These are phyloP conservation scores for Caenorhabditis sinica DNA, from an alignment of 2,888 invertebrate species.

Conservation along the genomic window DNA sequence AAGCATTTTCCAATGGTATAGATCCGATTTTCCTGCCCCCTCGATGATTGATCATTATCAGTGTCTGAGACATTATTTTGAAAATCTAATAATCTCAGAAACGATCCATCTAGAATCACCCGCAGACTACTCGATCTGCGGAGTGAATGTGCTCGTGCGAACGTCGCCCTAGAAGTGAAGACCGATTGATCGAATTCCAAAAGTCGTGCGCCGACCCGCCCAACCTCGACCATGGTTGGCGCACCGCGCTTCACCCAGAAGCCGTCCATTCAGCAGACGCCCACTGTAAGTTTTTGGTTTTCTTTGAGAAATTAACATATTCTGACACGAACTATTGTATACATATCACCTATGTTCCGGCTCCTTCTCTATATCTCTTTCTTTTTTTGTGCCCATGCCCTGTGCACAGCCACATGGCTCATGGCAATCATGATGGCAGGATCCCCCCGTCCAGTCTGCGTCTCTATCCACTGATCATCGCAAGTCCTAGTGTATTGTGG, in stretches of 20 bases:
- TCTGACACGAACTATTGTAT: conserved; percentile 41
- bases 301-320: neutral
- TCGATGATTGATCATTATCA: neutral
- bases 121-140: conserved; percentile 40
- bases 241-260: conserved; percentile 98
- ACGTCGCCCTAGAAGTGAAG: conserved; percentile 30
- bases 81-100: conserved; percentile 31
- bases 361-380: conserved; percentile 43
- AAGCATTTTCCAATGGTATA: too few relatives aligned
- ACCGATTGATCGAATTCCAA: conserved; percentile 27
- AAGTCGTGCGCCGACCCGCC: conserved; percentile 58
- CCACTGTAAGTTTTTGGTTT: conserved; percentile 74
- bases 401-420: conserved; percentile 52
- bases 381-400: conserved; percentile 32
- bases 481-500: conserved; percentile 62
- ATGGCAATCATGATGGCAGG: conserved; percentile 56
- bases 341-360: conserved; percentile 47
- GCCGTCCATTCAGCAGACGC: conserved; percentile 95
- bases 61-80: neutral
- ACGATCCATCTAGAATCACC: conserved; percentile 46
- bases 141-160: conserved; percentile 57
- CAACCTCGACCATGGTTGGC: conserved; percentile 80
- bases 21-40: neutral
- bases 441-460: conserved; percentile 39
- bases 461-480: conserved; percentile 41